phyloP scores from a whole-genome alignment of 2,797 vertebrate species.

The Taenioides sp. region DNA sequence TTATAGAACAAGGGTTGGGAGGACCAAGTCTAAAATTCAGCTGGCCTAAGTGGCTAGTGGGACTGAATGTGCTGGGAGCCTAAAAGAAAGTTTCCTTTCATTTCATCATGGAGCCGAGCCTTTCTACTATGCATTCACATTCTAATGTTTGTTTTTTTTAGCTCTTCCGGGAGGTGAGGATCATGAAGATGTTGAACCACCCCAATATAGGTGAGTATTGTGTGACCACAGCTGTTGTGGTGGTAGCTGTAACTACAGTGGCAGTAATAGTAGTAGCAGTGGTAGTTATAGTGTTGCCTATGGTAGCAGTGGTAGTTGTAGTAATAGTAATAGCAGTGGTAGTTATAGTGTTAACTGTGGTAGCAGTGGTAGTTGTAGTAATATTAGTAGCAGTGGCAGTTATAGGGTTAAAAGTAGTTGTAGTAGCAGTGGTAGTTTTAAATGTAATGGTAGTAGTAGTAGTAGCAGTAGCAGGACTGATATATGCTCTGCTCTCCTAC shows the following conservation, averaged over 20 bases:
- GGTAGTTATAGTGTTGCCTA: neutral
- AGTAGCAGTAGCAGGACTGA: neutral
- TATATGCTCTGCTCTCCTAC: constrained; percentile 13
- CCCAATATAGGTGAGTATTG: constrained; percentile 91
- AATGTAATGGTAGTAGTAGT: neutral
- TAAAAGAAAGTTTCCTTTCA: neutral
- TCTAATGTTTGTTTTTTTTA: constrained; percentile 41
- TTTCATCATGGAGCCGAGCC: too few relatives aligned
- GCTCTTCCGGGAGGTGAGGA: constrained; percentile 95
- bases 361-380: neutral
- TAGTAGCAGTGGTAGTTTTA: too few relatives aligned
- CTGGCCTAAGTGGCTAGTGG: too few relatives aligned
- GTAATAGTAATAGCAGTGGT: neutral
- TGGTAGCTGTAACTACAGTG: neutral
- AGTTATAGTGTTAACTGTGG: neutral
- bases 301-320: neutral
- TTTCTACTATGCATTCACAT: too few relatives aligned
- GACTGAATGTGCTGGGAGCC: too few relatives aligned
- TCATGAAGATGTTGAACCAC: constrained; percentile 96
- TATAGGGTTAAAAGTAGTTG: too few relatives aligned
- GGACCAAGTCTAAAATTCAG: too few relatives aligned
- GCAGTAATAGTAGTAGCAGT: neutral
- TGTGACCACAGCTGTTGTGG: neutral
- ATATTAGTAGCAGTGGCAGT: too few relatives aligned
- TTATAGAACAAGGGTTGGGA: too few relatives aligned